Evolutionary conservation across 1,140 invertebrate species (phyloP).

Genomic region (Cotesia typhae): DNA sequence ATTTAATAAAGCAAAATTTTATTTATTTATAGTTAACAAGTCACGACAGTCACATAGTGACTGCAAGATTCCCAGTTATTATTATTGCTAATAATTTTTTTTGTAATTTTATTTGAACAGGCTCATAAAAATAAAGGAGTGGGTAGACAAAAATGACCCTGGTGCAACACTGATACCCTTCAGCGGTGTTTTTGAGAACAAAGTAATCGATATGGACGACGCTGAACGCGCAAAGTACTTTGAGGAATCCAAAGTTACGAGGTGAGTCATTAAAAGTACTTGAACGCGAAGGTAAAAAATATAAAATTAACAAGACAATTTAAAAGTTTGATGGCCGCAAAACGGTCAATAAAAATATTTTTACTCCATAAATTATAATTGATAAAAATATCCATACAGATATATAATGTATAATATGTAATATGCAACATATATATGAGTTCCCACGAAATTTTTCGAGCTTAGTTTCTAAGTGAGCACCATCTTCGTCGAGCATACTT

Average conservation of each 20-base stretch:
- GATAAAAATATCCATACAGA: neutral
- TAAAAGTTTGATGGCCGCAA: conserved; percentile 20
- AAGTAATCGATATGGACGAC: conserved; percentile 88
- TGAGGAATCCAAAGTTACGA: conserved; percentile 81
- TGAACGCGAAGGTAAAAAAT: conserved; percentile 4
- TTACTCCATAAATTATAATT: too few species aligned
- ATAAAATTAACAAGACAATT: conserved; percentile 14
- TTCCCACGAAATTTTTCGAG: conserved; percentile 55
- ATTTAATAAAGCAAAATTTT: too few species aligned
- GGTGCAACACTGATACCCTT: conserved; percentile 94
- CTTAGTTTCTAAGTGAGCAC: too few species aligned
- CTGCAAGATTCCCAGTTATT: neutral
- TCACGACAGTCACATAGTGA: too few species aligned
- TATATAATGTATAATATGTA: too few species aligned
- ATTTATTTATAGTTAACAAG: too few species aligned
- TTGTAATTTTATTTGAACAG: conserved; percentile 63
- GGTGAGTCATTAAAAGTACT: conserved; percentile 66
- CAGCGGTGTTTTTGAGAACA: conserved; percentile 90
- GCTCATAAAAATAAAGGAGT: conserved; percentile 98
- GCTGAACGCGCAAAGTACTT: conserved; percentile 78
- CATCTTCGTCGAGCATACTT: conserved; percentile 25
- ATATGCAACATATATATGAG: conserved; percentile 17
- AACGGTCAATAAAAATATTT: conserved; percentile 9
- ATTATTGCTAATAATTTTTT: neutral
- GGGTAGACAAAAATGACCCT: conserved; percentile 97